Percentiles rank a stretch among this genome's conserved stretches.
Conservation (phyloP, 2,113 vertebrate genomes). For the Asarcornis scutulata region DNA sequence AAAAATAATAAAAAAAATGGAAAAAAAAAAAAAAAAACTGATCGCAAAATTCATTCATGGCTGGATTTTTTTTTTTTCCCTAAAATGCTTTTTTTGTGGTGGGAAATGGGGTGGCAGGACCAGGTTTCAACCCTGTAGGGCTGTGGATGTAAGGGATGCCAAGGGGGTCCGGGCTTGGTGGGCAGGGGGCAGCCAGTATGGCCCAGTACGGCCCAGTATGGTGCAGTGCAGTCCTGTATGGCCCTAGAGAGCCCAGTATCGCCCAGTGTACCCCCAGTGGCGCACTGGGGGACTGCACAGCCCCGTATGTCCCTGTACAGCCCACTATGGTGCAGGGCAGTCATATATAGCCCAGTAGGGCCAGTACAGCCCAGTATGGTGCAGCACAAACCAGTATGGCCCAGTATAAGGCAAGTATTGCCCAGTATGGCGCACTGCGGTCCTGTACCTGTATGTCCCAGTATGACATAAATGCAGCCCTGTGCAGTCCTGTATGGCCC, state of each 20-base stretch:
- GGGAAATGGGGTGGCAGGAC: too few species aligned
- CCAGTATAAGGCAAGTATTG: neutral
- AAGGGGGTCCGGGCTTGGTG: too few species aligned
- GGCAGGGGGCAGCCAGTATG: neutral
- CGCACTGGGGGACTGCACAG: neutral
- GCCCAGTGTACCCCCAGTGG: neutral
- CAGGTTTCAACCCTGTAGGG: too few species aligned
- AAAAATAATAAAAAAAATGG: neutral
- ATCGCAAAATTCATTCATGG: neutral
- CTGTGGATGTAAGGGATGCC: neutral
- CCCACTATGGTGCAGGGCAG: neutral
- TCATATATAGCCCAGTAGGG: neutral
- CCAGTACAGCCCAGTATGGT: neutral
- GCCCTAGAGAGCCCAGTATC: neutral
- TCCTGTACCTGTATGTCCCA: too few species aligned
- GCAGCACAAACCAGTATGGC: neutral
- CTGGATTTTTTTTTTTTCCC: too few species aligned
- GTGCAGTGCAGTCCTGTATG: too few species aligned
- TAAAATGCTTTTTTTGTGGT: neutral
- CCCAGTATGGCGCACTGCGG: neutral
- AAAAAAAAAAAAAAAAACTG: neutral
- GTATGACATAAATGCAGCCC: too few species aligned
- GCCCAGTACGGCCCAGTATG: neutral
- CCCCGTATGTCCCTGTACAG: neutral
- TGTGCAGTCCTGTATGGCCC: too few species aligned